Conservation (phyloP, 2,797 vertebrate genomes). For the Sebastes elongatus region DNA sequence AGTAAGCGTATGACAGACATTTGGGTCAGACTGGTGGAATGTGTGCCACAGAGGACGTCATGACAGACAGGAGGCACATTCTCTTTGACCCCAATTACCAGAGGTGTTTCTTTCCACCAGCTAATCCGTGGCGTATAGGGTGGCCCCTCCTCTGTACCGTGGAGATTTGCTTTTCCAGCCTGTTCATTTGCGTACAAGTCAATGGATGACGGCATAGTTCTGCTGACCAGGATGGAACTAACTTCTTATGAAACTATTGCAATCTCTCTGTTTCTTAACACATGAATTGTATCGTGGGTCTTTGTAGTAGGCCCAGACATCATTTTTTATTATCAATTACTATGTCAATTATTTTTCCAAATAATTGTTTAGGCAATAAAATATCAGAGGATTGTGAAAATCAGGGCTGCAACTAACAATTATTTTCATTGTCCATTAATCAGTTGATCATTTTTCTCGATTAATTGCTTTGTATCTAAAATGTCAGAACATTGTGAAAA, state of each 20-base stretch:
- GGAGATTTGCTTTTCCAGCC: constrained; percentile 51
- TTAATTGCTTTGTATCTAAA: too few species aligned
- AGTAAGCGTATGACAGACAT: constrained; percentile 59
- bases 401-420: too few species aligned
- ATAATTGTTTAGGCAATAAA: neutral
- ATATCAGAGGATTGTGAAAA: neutral
- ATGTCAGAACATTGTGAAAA: too few species aligned
- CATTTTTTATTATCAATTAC: neutral
- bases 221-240: constrained; percentile 25
- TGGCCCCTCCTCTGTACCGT: constrained; percentile 36
- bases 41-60: constrained; percentile 62
- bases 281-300: neutral
- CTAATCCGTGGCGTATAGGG: constrained; percentile 70
- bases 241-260: constrained; percentile 28
- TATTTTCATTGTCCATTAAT: too few species aligned
- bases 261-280: neutral
- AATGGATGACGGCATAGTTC: constrained; percentile 17
- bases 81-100: constrained; percentile 82
- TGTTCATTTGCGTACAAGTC: constrained; percentile 37
- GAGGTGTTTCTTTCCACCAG: constrained; percentile 74
- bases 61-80: constrained; percentile 76
- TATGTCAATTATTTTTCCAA: neutral
- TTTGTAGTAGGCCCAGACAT: neutral
- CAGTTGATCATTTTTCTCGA: too few species aligned
- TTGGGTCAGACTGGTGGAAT: constrained; percentile 54